Conservation (phyloP, 2,113 vertebrate genomes). For the Centropristis striata region DNA sequence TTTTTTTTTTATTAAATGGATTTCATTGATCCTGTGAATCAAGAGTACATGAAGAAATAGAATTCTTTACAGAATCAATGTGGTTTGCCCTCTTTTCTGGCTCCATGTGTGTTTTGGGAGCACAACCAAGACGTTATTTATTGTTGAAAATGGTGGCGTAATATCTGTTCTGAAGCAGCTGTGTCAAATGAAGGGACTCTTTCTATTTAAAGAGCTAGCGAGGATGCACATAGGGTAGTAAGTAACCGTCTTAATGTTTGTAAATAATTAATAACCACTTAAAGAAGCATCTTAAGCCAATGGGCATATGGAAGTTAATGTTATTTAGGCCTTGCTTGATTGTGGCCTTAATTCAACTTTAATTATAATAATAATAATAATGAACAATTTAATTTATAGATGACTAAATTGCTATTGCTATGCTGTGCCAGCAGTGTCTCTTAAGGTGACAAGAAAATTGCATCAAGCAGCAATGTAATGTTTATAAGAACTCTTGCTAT, state of each 20-base stretch:
- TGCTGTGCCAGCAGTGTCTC: neutral
- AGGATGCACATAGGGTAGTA: neutral
- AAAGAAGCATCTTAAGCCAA: neutral
- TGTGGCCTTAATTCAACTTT: no score
- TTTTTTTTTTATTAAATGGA: neutral
- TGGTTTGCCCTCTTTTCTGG: neutral
- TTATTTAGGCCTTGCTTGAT: neutral
- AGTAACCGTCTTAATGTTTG: neutral
- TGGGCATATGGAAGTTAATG: neutral
- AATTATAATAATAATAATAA: no score
- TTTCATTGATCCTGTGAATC: neutral
- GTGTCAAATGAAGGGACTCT: neutral
- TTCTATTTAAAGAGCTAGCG: neutral
- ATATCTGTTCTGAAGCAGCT: neutral
- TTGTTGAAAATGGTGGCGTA: neutral
- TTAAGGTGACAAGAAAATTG: slow-evolving; percentile 9
- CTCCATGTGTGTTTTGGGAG: neutral
- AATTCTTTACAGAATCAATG: neutral
- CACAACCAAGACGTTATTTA: neutral
- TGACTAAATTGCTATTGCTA: neutral
- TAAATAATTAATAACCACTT: slow-evolving; percentile 14
- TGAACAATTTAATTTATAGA: slow-evolving; percentile 4
- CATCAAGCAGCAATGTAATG: slow-evolving; percentile 25
- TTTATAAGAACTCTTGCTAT: slow-evolving; percentile 5
- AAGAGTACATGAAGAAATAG: neutral